Evolutionary conservation across 2,797 vertebrate genomes (phyloP).

Genomic region (Sciurus vulgaris): DNA sequence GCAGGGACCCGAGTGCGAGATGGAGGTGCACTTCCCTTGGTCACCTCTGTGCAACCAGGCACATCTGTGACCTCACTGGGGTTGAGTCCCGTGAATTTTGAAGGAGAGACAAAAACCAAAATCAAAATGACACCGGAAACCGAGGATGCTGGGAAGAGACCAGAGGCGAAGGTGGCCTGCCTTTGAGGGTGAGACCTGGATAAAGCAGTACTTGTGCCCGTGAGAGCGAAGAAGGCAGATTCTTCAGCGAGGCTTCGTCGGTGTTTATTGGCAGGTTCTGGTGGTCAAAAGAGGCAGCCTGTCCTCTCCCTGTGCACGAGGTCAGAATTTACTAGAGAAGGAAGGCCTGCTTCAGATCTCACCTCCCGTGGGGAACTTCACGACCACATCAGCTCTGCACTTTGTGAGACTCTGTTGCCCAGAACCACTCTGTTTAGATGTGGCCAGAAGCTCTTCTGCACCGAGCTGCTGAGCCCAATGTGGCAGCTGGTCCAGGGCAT

Average conservation of each 20-base stretch:
- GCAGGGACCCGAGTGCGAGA: too few relatives aligned
- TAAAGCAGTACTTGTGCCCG: not conserved
- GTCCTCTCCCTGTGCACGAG: accelerated
- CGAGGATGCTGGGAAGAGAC: not conserved
- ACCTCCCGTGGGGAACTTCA: not conserved
- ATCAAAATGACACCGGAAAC: too few relatives aligned
- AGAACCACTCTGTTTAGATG: not conserved
- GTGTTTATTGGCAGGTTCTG: not conserved
- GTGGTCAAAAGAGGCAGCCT: not conserved
- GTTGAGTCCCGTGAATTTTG: not conserved
- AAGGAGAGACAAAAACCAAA: not conserved
- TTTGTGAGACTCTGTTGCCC: not conserved
- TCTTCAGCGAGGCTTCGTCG: not conserved
- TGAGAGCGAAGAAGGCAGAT: not conserved
- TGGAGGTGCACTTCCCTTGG: too few relatives aligned
- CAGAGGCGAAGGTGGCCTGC: not conserved
- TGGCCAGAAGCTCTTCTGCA: not conserved
- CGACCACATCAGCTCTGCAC: not conserved
- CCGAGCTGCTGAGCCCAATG: not conserved
- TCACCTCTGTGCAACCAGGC: too few relatives aligned
- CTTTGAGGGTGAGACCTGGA: not conserved
- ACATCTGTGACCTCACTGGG: too few relatives aligned
- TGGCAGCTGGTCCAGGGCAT: too few relatives aligned
- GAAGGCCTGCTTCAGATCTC: not conserved
- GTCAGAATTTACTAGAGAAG: not conserved